Evolutionary conservation across 2,888 invertebrate species (phyloP).

Genomic region (Galeruca laticollis): DNA sequence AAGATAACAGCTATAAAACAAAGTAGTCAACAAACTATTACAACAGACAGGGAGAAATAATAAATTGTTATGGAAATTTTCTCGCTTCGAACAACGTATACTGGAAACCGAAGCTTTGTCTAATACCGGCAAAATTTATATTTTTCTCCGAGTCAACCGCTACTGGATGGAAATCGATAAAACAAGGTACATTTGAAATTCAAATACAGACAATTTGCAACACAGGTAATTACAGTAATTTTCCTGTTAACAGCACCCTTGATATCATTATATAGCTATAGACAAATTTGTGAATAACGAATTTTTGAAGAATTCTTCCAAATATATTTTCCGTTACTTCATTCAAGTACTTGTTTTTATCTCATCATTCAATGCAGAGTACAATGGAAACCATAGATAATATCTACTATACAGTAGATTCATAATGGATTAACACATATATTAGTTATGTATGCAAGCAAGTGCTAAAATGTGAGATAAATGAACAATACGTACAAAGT

Average conservation of each 20-base stretch:
- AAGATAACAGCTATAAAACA: too few relatives aligned
- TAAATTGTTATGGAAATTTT: background rate
- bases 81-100: background rate
- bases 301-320: background rate
- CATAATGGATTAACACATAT: too few relatives aligned
- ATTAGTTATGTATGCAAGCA: too few relatives aligned
- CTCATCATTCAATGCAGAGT: too few relatives aligned
- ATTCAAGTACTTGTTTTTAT: too few relatives aligned
- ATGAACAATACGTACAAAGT: too few relatives aligned
- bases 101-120: conserved; percentile 1
- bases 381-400: too few relatives aligned
- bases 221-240: conserved; percentile 35
- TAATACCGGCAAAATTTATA: conserved; percentile 20
- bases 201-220: conserved; percentile 36
- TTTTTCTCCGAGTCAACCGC: conserved; percentile 24
- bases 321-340: too few relatives aligned
- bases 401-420: too few relatives aligned
- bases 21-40: too few relatives aligned
- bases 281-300: background rate
- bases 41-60: background rate
- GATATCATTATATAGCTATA: conserved; percentile 31
- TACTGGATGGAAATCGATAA: conserved; percentile 29
- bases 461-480: too few relatives aligned
- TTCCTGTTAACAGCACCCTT: conserved; percentile 37
- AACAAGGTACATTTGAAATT: conserved; percentile 28